phyloP scores from a whole-genome alignment of 2,888 invertebrate genomes.

The Yponomeuta malinellus region DNA sequence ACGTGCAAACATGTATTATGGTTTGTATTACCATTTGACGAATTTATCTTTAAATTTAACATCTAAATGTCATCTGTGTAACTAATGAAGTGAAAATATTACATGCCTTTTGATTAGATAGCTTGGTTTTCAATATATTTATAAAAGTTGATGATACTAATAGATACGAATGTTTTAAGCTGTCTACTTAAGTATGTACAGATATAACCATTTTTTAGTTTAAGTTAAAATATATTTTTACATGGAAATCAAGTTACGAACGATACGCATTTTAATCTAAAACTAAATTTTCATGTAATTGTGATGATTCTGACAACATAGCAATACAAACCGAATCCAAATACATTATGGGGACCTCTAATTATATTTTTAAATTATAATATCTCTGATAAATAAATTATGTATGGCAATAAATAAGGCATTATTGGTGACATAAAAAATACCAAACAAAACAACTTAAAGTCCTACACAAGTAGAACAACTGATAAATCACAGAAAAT shows the following conservation, averaged over 20 bases:
- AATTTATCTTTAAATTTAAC: not conserved
- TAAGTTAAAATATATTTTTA: too few relatives aligned
- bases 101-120: too few relatives aligned
- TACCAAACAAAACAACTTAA: not conserved
- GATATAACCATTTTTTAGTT: too few relatives aligned
- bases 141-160: too few relatives aligned
- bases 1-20: not conserved
- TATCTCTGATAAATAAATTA: not conserved
- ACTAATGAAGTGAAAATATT: too few relatives aligned
- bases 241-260: too few relatives aligned
- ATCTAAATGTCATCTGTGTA: too few relatives aligned
- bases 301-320: not conserved
- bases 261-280: not conserved
- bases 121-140: too few relatives aligned
- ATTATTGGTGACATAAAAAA: not conserved
- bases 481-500: not conserved
- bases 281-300: not conserved
- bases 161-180: too few relatives aligned
- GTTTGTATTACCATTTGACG: not conserved
- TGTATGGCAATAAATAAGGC: too few relatives aligned
- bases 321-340: not conserved
- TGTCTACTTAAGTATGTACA: too few relatives aligned
- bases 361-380: not conserved
- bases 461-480: not conserved
- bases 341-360: not conserved